Evolutionary conservation across 2,797 vertebrate species (phyloP).

Genomic region (Phaenicophaeus curvirostris): DNA sequence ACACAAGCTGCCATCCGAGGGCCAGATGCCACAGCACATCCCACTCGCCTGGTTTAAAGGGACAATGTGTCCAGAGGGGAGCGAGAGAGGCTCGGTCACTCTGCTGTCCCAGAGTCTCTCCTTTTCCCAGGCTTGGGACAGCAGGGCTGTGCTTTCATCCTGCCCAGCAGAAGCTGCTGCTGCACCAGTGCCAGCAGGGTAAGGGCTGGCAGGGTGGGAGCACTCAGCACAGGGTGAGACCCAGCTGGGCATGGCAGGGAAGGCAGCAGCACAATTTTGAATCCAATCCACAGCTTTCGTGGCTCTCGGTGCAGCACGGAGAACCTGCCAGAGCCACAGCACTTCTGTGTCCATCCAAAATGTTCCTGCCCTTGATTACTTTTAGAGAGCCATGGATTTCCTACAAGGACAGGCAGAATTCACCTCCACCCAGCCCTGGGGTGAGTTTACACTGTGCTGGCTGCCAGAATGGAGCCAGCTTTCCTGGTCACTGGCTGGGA

Average conservation of each 20-base stretch:
- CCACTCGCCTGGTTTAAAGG: accelerated
- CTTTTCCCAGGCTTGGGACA: not conserved
- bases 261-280: no score
- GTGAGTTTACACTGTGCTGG: not conserved
- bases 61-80: not conserved
- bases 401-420: not conserved
- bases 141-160: accelerated
- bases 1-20: not conserved
- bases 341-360: not conserved
- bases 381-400: not conserved
- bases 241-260: no score
- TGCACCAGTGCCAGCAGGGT: accelerated
- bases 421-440: not conserved
- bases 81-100: not conserved
- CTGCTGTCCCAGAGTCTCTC: not conserved
- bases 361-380: not conserved
- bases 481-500: accelerated
- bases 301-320: accelerated
- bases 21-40: not conserved
- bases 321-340: not conserved
- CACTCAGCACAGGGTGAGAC: not conserved
- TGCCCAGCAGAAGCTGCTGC: not conserved
- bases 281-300: no score
- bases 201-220: no score
- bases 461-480: not conserved